These are phyloP conservation scores for Grallaria varia DNA, from an alignment of 2,113 vertebrate genomes.

Conservation along the genomic window DNA sequence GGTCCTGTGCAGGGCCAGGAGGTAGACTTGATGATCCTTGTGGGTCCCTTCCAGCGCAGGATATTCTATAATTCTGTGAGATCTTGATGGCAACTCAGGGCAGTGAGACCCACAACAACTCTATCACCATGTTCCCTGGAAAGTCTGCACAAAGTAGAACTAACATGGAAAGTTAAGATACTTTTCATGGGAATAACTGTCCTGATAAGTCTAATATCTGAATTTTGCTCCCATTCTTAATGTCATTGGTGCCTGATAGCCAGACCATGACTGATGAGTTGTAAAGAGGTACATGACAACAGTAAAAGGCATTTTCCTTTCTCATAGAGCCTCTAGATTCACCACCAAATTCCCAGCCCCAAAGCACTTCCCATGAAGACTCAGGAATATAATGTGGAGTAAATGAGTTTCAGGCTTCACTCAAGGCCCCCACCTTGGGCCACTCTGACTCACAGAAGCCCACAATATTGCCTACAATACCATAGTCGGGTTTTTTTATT, in stretches of 20 bases:
- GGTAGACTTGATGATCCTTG: rapidly evolving
- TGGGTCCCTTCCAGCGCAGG: not conserved
- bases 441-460: not conserved
- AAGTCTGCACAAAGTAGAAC: not conserved
- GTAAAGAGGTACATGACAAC: not conserved
- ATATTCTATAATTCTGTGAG: not conserved
- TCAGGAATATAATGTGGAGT: not conserved
- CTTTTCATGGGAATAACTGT: not conserved
- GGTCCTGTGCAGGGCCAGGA: not conserved
- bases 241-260: not conserved
- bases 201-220: not conserved
- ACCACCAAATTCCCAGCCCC: not conserved
- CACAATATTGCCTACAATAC: not conserved
- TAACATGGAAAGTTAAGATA: not conserved
- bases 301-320: not conserved
- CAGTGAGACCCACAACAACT: not conserved
- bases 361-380: not conserved
- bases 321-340: not conserved
- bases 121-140: not conserved
- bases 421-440: not conserved
- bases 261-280: not conserved
- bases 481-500: not conserved
- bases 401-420: not conserved
- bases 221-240: not conserved
- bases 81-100: not conserved